These are phyloP conservation scores for Sanderia malayensis DNA, from an alignment of 30 jellyfish, hydroid and myxozoan genomes.

Conservation along the genomic window DNA sequence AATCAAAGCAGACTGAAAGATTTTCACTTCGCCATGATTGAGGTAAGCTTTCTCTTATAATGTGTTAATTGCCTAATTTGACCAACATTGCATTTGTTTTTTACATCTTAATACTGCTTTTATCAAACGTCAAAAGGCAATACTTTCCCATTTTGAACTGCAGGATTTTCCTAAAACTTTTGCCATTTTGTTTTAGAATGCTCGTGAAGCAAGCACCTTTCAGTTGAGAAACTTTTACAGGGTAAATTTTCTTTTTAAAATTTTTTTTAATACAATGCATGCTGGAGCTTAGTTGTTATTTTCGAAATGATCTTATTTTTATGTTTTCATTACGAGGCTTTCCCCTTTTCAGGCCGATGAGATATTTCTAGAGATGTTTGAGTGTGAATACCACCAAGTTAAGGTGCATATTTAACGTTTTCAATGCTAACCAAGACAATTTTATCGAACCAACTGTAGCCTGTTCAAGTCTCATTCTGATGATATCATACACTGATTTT, in stretches of 20 bases:
- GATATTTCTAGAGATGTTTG: constrained; percentile 86
- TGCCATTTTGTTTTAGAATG: constrained; percentile 66
- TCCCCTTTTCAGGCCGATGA: constrained; percentile 71
- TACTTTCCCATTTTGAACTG: too few relatives aligned
- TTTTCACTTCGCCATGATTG: constrained; percentile 89
- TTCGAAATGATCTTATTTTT: neutral
- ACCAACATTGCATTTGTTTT: too few relatives aligned
- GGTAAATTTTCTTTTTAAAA: constrained; percentile 21
- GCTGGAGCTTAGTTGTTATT: neutral
- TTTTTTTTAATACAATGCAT: neutral
- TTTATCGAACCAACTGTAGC: too few relatives aligned
- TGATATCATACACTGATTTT: too few relatives aligned
- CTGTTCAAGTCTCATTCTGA: too few relatives aligned
- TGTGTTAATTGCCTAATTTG: too few relatives aligned
- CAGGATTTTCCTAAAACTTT: too few relatives aligned
- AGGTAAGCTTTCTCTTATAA: constrained; percentile 70
- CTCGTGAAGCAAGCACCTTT: constrained; percentile 93
- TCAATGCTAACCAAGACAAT: neutral
- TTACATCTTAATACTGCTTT: too few relatives aligned
- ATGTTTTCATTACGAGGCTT: neutral
- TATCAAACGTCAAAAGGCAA: too few relatives aligned
- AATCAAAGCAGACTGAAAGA: constrained; percentile 65
- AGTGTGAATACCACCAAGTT: constrained; percentile 84
- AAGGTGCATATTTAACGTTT: constrained; percentile 32
- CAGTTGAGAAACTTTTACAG: constrained; percentile 91